Conservation (phyloP, 1,140 invertebrate species). For the Diachasmimorpha longicaudata region DNA sequence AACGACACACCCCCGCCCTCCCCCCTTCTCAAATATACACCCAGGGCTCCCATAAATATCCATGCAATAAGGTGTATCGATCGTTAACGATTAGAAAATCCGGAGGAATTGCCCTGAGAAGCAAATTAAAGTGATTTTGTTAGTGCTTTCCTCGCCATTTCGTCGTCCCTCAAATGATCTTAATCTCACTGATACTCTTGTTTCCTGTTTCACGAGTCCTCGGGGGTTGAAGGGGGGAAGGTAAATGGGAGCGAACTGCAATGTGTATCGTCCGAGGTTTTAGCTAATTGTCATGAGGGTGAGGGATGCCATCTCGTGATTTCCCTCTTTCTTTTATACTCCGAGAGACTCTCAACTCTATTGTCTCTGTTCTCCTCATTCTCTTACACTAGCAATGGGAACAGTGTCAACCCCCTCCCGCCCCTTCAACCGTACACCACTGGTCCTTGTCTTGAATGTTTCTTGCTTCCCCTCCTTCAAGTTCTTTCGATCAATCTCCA, state of each 20-base stretch:
- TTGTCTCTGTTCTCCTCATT: too few species aligned
- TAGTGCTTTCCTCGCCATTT: slow-evolving; percentile 18
- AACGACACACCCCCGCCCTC: slow-evolving; percentile 5
- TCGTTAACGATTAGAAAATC: too few species aligned
- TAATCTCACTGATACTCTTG: slow-evolving; percentile 23
- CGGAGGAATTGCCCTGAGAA: background rate
- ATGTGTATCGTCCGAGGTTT: slow-evolving; percentile 17
- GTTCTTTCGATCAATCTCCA: slow-evolving; percentile 17
- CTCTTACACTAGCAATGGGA: too few species aligned
- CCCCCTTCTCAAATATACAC: background rate
- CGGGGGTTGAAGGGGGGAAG: slow-evolving; percentile 24
- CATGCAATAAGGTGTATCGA: background rate
- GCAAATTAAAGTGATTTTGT: slow-evolving; percentile 28
- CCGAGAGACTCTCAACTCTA: background rate
- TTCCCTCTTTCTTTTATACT: slow-evolving; percentile 12
- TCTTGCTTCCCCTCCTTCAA: slow-evolving; percentile 1
- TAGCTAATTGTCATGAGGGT: slow-evolving; percentile 34
- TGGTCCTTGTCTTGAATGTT: background rate
- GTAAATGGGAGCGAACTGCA: slow-evolving; percentile 25
- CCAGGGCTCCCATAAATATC: background rate
- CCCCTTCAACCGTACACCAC: too few species aligned
- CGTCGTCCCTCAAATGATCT: slow-evolving; percentile 30
- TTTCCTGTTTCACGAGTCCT: slow-evolving; percentile 31
- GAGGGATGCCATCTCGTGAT: slow-evolving; percentile 27
- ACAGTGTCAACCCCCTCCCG: too few species aligned